These are phyloP conservation scores for Semaprochilodus insignis DNA, from an alignment of 2,797 vertebrate genomes.

Conservation along the genomic window DNA sequence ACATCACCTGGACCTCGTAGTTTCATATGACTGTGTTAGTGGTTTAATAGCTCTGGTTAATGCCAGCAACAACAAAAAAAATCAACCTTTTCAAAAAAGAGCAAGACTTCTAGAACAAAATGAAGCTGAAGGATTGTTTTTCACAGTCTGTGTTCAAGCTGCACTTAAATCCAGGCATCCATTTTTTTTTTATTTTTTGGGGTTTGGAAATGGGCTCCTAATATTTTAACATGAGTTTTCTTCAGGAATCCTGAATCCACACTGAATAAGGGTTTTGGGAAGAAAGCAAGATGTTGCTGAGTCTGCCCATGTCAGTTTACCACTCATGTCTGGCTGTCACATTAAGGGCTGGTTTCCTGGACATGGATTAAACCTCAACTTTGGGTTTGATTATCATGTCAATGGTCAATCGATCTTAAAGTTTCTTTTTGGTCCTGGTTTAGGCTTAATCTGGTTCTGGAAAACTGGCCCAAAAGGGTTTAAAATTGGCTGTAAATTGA, in stretches of 20 bases:
- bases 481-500: neutral
- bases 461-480: neutral
- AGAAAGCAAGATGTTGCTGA: too few relatives aligned
- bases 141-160: neutral
- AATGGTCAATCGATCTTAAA: neutral
- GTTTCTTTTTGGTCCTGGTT: neutral
- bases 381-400: neutral
- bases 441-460: neutral
- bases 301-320: neutral
- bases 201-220: neutral
- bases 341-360: neutral
- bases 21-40: neutral
- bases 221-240: neutral
- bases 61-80: neutral
- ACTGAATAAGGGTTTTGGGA: neutral
- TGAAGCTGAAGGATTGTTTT: neutral
- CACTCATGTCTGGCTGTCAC: neutral
- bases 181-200: neutral
- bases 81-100: neutral
- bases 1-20: constrained; percentile 6
- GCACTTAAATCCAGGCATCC: neutral
- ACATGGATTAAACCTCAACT: neutral
- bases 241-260: neutral
- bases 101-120: neutral
- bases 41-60: neutral